phyloP scores from a whole-genome alignment of 1,140 invertebrate genomes.

The Epicauta chinensis region DNA sequence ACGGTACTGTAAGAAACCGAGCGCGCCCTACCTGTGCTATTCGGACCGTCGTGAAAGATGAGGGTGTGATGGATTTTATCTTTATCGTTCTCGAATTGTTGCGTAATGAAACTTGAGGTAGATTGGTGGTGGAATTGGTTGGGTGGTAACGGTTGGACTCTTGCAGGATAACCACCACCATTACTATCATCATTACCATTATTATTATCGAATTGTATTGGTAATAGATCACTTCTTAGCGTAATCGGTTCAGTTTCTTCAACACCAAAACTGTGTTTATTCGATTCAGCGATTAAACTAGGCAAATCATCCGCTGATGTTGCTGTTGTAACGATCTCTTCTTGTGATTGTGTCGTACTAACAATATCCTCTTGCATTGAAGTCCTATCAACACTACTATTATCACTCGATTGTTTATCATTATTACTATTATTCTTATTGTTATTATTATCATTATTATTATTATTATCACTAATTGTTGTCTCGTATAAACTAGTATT shows the following conservation, averaged over 20 bases:
- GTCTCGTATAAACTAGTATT: slow-evolving; percentile 10
- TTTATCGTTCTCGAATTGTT: slow-evolving; percentile 41
- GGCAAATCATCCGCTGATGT: slow-evolving; percentile 25
- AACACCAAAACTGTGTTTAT: slow-evolving; percentile 50
- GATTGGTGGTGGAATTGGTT: slow-evolving; percentile 6
- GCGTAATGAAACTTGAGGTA: slow-evolving; percentile 11
- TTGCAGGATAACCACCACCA: slow-evolving; percentile 19
- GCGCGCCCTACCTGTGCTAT: slow-evolving; percentile 42
- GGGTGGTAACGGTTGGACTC: slow-evolving; percentile 14
- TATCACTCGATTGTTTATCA: slow-evolving; percentile 24
- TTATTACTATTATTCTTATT: neutral
- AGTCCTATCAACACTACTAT: slow-evolving; percentile 19
- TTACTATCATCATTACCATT: slow-evolving; percentile 2
- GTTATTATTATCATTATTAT: slow-evolving; percentile 8
- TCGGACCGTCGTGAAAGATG: slow-evolving; percentile 50
- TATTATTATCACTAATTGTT: slow-evolving; percentile 12
- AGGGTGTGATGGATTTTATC: slow-evolving; percentile 41
- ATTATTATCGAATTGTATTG: too few relatives aligned
- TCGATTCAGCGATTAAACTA: slow-evolving; percentile 48
- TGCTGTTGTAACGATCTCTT: slow-evolving; percentile 43
- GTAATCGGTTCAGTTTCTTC: slow-evolving; percentile 48
- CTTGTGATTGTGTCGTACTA: too few relatives aligned
- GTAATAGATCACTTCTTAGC: slow-evolving; percentile 37
- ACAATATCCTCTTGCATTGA: slow-evolving; percentile 18
- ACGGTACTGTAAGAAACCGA: slow-evolving; percentile 49